phyloP scores from a whole-genome alignment of 2,797 vertebrate genomes.

The Pangasius krempfi region DNA sequence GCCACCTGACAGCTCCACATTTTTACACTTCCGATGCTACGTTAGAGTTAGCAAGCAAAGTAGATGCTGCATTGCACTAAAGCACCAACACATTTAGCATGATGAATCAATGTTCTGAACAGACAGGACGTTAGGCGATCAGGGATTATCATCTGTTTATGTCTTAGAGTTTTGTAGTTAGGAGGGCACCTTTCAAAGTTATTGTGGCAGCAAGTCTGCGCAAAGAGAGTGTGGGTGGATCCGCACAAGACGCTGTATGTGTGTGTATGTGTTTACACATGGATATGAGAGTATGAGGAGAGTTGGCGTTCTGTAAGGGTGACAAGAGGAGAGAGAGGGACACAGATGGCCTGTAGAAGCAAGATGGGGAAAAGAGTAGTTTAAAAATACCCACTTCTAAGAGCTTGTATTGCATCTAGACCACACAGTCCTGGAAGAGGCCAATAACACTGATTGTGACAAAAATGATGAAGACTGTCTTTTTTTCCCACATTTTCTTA shows the following conservation, averaged over 20 bases:
- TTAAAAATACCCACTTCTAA: slow-evolving; percentile 50
- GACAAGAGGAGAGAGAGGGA: slow-evolving; percentile 55
- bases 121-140: slow-evolving; percentile 9
- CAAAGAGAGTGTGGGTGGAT: slow-evolving; percentile 56
- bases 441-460: slow-evolving; percentile 24
- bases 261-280: slow-evolving; percentile 38
- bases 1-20: neutral
- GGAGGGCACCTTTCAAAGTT: slow-evolving; percentile 40
- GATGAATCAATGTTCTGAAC: neutral
- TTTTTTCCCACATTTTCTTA: neutral
- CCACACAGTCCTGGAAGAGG: slow-evolving; percentile 34
- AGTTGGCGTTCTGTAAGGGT: slow-evolving; percentile 55
- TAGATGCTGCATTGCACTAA: neutral
- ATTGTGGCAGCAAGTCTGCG: slow-evolving; percentile 46
- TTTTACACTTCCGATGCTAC: neutral
- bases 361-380: slow-evolving; percentile 54
- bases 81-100: neutral
- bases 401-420: slow-evolving; percentile 41
- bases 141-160: slow-evolving; percentile 31
- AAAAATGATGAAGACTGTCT: slow-evolving; percentile 25
- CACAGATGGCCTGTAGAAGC: slow-evolving; percentile 58
- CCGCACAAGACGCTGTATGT: slow-evolving; percentile 41
- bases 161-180: slow-evolving; percentile 23
- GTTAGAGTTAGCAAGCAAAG: neutral
- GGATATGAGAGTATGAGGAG: slow-evolving; percentile 55